phyloP scores from a whole-genome alignment of 2,797 vertebrate species.

The Ctenopoma kingsleyae region DNA sequence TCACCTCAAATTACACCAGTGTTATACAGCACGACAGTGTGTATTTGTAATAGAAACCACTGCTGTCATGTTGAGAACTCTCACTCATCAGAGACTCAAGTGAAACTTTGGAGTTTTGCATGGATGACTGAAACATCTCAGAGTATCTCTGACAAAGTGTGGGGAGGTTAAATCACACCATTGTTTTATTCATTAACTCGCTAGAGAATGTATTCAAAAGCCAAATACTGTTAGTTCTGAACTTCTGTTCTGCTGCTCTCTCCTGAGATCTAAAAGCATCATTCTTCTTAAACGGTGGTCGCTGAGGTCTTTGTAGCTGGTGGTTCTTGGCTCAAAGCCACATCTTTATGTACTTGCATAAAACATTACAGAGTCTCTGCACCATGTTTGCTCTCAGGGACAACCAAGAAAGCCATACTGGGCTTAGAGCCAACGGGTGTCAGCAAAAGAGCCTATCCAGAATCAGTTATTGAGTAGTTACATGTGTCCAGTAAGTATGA shows the following conservation, averaged over 20 bases:
- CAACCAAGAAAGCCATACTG: slow-evolving; percentile 42
- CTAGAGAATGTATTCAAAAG: slow-evolving; percentile 37
- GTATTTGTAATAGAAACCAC: slow-evolving; percentile 25
- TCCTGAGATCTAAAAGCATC: slow-evolving; percentile 50
- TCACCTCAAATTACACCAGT: slow-evolving; percentile 20
- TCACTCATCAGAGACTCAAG: slow-evolving; percentile 18
- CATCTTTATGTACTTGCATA: slow-evolving; percentile 61
- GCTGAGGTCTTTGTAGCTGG: slow-evolving; percentile 35
- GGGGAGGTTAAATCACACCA: slow-evolving; percentile 25
- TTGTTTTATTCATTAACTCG: slow-evolving; percentile 42
- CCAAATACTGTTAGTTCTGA: slow-evolving; percentile 19
- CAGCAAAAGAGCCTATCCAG: slow-evolving; percentile 56
- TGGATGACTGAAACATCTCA: slow-evolving; percentile 21
- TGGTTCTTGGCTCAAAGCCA: slow-evolving; percentile 60
- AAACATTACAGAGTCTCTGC: slow-evolving; percentile 62
- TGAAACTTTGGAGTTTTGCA: slow-evolving; percentile 24
- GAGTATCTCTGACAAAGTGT: slow-evolving; percentile 9
- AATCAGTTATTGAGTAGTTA: slow-evolving; percentile 66
- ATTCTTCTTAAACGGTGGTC: slow-evolving; percentile 46
- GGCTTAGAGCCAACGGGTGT: slow-evolving; percentile 60
- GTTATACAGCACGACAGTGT: slow-evolving; percentile 1
- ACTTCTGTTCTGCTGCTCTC: slow-evolving; percentile 5
- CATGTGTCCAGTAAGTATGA: slow-evolving; percentile 36
- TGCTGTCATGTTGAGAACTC: slow-evolving; percentile 1
- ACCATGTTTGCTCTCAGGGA: slow-evolving; percentile 56